These are phyloP conservation scores for Lutraria rhynchaena DNA, from an alignment of 1,140 invertebrate genomes.

Conservation along the genomic window DNA sequence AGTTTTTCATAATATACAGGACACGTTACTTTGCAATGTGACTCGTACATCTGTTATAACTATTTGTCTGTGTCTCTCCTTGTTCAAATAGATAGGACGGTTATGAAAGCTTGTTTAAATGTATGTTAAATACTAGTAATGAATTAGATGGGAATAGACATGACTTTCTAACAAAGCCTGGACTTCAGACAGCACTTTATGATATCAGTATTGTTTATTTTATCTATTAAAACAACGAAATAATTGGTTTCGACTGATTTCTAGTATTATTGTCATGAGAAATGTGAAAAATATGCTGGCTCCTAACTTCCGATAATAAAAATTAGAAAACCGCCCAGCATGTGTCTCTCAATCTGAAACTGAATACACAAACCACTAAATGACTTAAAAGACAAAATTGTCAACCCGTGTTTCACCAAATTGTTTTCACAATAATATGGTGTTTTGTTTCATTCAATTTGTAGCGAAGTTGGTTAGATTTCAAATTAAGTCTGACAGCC, in stretches of 20 bases:
- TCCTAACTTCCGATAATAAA: background rate
- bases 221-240: constrained; percentile 32
- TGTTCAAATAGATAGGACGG: too few species aligned
- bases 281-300: too few species aligned
- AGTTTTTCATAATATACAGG: too few species aligned
- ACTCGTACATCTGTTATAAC: too few species aligned
- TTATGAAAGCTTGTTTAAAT: too few species aligned
- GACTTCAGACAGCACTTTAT: too few species aligned
- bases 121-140: too few species aligned
- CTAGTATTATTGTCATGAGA: background rate
- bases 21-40: too few species aligned
- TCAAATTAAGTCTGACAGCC: constrained; percentile 53
- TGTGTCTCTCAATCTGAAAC: constrained; percentile 42
- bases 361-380: constrained; percentile 42
- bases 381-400: constrained; percentile 60
- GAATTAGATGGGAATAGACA: too few species aligned
- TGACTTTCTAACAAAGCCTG: too few species aligned
- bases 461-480: constrained; percentile 37
- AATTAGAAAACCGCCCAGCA: constrained; percentile 45
- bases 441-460: constrained; percentile 58
- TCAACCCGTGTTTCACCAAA: constrained; percentile 47
- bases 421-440: constrained; percentile 53
- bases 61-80: too few species aligned
- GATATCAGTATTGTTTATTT: constrained; percentile 29
- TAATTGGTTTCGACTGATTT: constrained; percentile 37